A percentile compares a stretch with the other conserved stretches of the same genome.
Evolutionary conservation across 2,888 invertebrate genomes (phyloP).

Genomic region (Cosmia trapezina): DNA sequence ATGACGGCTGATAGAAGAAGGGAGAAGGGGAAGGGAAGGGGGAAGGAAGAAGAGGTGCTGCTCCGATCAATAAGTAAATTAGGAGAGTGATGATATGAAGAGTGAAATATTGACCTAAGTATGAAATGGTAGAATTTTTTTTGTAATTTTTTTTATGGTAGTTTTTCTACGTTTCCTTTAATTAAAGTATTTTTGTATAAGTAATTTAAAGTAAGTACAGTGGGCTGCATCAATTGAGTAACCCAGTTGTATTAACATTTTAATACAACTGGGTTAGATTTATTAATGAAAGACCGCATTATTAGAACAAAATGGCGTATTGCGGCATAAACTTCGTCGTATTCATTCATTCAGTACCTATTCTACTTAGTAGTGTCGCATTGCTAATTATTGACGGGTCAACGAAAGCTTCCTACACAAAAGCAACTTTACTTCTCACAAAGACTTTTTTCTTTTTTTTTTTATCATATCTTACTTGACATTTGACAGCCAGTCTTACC

Average conservation of each 20-base stretch:
- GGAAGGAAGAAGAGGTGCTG: too few species aligned
- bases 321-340: slow-evolving; percentile 12
- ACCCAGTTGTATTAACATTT: too few species aligned
- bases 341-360: background rate
- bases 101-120: too few species aligned
- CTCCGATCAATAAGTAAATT: too few species aligned
- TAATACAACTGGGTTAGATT: too few species aligned
- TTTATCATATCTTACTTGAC: background rate
- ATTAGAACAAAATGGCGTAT: slow-evolving; percentile 7
- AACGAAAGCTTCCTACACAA: background rate
- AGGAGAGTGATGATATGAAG: too few species aligned
- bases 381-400: slow-evolving; percentile 10
- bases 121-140: too few species aligned
- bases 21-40: background rate
- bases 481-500: background rate
- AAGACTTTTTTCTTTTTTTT: background rate
- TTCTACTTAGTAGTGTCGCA: slow-evolving; percentile 10
- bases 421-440: background rate
- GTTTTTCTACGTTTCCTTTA: background rate
- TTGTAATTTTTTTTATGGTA: background rate
- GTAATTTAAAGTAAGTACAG: too few species aligned
- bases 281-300: background rate
- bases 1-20: too few species aligned
- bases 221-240: too few species aligned
- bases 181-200: too few species aligned